Evolutionary conservation across 2,797 vertebrate species (phyloP).

Genomic region (Varecia variegata): DNA sequence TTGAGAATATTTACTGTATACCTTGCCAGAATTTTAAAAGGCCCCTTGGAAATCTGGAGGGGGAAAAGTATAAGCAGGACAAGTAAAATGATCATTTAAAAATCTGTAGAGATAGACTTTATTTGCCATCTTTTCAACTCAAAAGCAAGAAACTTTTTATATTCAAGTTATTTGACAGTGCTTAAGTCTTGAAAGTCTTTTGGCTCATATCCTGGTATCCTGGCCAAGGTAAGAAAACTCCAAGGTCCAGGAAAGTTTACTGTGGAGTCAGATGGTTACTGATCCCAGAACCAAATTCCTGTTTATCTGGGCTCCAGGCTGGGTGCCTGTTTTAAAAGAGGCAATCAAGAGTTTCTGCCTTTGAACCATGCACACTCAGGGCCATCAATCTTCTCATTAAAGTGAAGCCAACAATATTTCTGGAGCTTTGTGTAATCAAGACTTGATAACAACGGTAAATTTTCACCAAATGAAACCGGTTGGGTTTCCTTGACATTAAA

Average conservation of each 20-base stretch:
- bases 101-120: background rate
- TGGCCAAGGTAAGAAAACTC: constrained; percentile 55
- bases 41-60: background rate
- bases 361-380: background rate
- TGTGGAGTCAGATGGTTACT: background rate
- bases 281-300: constrained; percentile 31
- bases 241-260: constrained; percentile 46
- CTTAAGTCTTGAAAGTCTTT: constrained; percentile 4
- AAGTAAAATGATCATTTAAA: constrained; percentile 1
- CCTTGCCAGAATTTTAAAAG: background rate
- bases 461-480: background rate
- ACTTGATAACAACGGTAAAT: constrained; percentile 17
- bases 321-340: constrained; percentile 32
- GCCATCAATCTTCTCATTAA: background rate
- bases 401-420: background rate
- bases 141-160: constrained; percentile 36
- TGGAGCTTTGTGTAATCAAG: constrained; percentile 2
- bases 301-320: constrained; percentile 29
- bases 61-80: background rate
- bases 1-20: background rate
- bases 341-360: constrained; percentile 15
- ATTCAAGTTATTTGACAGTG: background rate
- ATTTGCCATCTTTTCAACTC: constrained; percentile 4
- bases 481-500: constrained; percentile 21
- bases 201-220: background rate